These are phyloP conservation scores for Diarsia rubi DNA, from an alignment of 2,888 invertebrate species.

Conservation along the genomic window DNA sequence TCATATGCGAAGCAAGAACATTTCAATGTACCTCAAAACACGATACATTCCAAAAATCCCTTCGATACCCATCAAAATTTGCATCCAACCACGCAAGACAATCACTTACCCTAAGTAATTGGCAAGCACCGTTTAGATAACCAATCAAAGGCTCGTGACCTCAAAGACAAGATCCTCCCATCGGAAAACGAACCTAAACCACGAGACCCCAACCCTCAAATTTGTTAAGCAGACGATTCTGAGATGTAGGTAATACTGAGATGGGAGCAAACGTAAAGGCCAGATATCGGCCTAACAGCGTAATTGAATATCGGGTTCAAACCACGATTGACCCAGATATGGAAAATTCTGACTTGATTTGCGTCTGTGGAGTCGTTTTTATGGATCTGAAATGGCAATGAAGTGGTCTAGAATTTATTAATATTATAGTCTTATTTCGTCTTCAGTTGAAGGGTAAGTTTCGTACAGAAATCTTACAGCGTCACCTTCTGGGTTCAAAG, in stretches of 20 bases:
- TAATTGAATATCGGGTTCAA: constrained; percentile 85
- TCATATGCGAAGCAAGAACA: constrained; percentile 31
- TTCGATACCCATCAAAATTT: constrained; percentile 68
- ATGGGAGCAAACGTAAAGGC: constrained; percentile 80
- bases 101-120: constrained; percentile 89
- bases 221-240: constrained; percentile 54
- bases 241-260: constrained; percentile 82
- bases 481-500: background rate
- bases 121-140: constrained; percentile 84
- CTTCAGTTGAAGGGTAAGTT: background rate
- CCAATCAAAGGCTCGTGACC: constrained; percentile 84
- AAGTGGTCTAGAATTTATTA: constrained; percentile 48
- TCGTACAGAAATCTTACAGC: background rate
- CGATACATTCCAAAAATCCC: constrained; percentile 58
- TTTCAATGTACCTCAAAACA: constrained; percentile 46
- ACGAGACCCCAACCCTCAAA: constrained; percentile 54
- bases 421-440: constrained; percentile 27
- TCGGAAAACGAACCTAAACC: constrained; percentile 64
- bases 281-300: constrained; percentile 79
- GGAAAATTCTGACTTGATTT: constrained; percentile 72
- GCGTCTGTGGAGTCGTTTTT: constrained; percentile 58
- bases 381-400: constrained; percentile 47
- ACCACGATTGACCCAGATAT: constrained; percentile 73
- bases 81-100: constrained; percentile 79
- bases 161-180: constrained; percentile 67